A percentile compares a stretch with the other conserved stretches of the same genome.
phyloP scores from a whole-genome alignment of 2,797 vertebrate species.

The Phylloscopus collybita region DNA sequence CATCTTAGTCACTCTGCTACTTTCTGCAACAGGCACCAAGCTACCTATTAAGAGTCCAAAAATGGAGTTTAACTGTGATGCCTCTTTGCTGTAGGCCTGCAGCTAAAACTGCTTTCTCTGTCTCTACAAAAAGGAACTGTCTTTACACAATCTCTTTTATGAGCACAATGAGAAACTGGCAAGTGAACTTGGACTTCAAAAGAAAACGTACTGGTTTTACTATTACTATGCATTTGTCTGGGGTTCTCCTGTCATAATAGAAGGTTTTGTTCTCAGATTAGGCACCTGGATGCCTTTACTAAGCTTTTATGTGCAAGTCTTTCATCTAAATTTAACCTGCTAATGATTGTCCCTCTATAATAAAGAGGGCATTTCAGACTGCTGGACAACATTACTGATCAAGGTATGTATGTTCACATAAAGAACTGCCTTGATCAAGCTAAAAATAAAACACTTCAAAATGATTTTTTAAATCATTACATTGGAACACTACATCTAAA shows the following conservation, averaged over 20 bases:
- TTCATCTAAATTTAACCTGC: slow-evolving; percentile 54
- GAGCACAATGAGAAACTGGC: neutral
- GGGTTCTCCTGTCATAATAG: neutral
- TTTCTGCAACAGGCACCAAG: neutral
- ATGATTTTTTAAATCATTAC: neutral
- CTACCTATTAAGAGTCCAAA: neutral
- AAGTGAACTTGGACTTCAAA: slow-evolving; percentile 46
- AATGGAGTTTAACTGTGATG: neutral
- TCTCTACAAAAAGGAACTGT: neutral
- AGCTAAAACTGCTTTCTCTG: neutral
- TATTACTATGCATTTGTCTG: neutral
- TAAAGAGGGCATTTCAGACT: slow-evolving; percentile 31
- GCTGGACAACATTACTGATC: slow-evolving; percentile 41
- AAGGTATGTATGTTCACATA: neutral
- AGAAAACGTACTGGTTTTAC: neutral
- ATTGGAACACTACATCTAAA: neutral
- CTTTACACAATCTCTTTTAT: neutral
- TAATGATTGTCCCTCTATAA: slow-evolving; percentile 31
- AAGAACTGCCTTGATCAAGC: neutral
- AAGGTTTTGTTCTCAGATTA: slow-evolving; percentile 35
- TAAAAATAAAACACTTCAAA: slow-evolving; percentile 27
- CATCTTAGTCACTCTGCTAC: neutral
- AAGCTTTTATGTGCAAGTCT: slow-evolving; percentile 42
- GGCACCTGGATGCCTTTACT: neutral
- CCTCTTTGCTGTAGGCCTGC: neutral